These are phyloP conservation scores for Ceryle rudis DNA, from an alignment of 2,797 vertebrate genomes.

Conservation along the genomic window DNA sequence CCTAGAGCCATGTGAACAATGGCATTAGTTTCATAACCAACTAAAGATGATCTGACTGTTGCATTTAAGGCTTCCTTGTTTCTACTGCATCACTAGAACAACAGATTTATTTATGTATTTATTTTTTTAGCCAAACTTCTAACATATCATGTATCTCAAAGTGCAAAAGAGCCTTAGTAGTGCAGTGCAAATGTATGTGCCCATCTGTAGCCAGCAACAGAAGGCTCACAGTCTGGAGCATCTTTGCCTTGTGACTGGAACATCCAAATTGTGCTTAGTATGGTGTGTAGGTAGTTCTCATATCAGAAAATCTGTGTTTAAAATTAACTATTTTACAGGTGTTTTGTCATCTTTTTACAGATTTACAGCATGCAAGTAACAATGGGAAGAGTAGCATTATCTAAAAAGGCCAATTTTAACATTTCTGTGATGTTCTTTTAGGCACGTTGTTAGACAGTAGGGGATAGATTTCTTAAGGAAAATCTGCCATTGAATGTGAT, in stretches of 20 bases:
- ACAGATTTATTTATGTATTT: conserved; percentile 33
- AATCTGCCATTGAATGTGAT: neutral
- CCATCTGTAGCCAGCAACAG: conserved; percentile 48
- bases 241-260: neutral
- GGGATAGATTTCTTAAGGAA: neutral
- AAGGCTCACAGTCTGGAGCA: conserved; percentile 38
- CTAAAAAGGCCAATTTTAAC: neutral
- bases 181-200: neutral
- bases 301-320: neutral
- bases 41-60: neutral
- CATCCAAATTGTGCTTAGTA: neutral
- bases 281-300: neutral
- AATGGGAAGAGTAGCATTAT: neutral
- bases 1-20: neutral
- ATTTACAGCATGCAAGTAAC: neutral
- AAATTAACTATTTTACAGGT: neutral
- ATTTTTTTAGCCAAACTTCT: conserved; percentile 28
- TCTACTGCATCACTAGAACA: neutral
- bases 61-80: conserved; percentile 40
- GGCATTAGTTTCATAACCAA: neutral
- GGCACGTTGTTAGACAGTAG: neutral
- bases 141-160: neutral
- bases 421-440: neutral
- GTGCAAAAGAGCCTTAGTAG: neutral
- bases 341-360: neutral